Evolutionary conservation across 2,797 vertebrate genomes (phyloP).

Genomic region (Sebastes diploproa): DNA sequence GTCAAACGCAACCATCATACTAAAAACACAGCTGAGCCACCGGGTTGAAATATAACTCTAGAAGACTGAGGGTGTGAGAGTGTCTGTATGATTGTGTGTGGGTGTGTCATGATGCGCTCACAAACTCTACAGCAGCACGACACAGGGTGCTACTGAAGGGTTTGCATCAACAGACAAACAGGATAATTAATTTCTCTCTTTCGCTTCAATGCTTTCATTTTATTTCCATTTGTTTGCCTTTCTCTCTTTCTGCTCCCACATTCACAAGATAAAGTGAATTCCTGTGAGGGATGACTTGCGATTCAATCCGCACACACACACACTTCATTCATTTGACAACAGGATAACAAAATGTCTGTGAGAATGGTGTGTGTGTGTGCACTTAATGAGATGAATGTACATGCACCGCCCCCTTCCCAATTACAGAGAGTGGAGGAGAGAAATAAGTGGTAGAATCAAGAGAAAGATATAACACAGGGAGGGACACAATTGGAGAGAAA

Average conservation of each 20-base stretch:
- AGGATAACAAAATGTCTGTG: conserved; percentile 46
- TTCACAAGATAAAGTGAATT: conserved; percentile 51
- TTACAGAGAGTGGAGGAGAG: conserved; percentile 65
- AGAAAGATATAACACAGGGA: conserved; percentile 36
- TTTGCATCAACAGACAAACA: conserved; percentile 60
- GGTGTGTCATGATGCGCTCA: background rate
- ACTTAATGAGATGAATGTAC: conserved; percentile 68
- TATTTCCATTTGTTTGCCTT: conserved; percentile 69
- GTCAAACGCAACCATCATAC: conserved; percentile 30
- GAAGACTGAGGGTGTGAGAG: conserved; percentile 23
- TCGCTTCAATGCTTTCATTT: conserved; percentile 63
- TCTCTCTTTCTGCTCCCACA: conserved; percentile 42
- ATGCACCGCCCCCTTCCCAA: conserved; percentile 49
- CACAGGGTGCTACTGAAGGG: conserved; percentile 24
- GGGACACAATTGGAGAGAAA: conserved; percentile 29
- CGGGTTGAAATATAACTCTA: conserved; percentile 37
- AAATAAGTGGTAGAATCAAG: conserved; percentile 53
- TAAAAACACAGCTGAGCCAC: conserved; percentile 44
- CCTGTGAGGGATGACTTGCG: conserved; percentile 44
- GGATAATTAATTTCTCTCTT: conserved; percentile 71
- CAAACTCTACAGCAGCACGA: background rate
- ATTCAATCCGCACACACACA: conserved; percentile 37
- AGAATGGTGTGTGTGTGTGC: conserved; percentile 17
- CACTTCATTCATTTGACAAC: conserved; percentile 27
- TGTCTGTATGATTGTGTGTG: background rate